These are phyloP conservation scores for Martes martes DNA, from an alignment of 2,113 vertebrate genomes.

Conservation along the genomic window DNA sequence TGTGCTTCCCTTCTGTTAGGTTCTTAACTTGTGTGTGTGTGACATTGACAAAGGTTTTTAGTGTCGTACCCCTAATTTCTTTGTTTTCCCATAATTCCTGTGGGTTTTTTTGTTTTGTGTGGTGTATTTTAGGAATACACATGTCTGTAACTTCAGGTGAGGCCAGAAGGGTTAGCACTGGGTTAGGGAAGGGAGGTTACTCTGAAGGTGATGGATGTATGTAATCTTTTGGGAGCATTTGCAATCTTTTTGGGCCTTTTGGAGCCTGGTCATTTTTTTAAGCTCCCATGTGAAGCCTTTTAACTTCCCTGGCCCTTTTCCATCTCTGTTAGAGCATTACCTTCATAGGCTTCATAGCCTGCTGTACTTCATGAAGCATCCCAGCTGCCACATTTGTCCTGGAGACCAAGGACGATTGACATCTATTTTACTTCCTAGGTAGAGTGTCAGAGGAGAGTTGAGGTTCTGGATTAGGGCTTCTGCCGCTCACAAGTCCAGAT, in stretches of 20 bases:
- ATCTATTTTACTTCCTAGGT: neutral
- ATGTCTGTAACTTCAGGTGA: neutral
- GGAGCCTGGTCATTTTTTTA: neutral
- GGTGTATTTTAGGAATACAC: neutral
- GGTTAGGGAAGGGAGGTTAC: neutral
- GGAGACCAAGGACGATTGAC: no score
- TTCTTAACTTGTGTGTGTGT: neutral
- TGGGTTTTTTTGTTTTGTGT: neutral
- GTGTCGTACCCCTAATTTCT: neutral
- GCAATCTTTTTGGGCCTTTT: neutral
- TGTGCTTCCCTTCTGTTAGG: fast-evolving
- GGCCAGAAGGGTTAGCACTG: no score
- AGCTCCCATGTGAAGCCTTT: neutral
- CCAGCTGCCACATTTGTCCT: neutral
- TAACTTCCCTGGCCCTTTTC: neutral
- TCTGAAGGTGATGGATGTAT: neutral
- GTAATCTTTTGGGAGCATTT: neutral
- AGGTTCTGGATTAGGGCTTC: neutral
- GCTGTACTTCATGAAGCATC: neutral
- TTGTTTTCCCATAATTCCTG: neutral
- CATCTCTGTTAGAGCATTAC: neutral
- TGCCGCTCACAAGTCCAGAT: neutral
- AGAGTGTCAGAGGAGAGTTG: neutral
- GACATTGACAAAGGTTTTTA: neutral
- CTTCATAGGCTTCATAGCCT: neutral